Conservation (phyloP, 2,113 vertebrate genomes). For the Sialia sialis region DNA sequence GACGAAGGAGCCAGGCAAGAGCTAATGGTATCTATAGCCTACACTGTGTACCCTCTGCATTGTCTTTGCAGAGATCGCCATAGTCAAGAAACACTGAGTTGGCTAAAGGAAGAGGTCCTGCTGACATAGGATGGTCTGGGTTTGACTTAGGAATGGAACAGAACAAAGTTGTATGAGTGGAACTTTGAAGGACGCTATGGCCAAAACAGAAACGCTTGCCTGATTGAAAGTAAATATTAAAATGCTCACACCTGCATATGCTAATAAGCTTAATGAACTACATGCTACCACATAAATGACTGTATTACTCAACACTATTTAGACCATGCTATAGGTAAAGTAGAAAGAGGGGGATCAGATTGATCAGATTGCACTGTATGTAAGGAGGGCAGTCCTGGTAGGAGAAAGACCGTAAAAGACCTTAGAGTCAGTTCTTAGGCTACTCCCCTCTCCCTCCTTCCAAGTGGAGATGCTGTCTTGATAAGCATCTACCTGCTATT, state of each 20-base stretch:
- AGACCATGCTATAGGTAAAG: fast-evolving
- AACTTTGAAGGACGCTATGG: neutral
- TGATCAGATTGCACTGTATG: neutral
- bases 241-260: neutral
- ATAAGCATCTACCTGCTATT: neutral
- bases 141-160: neutral
- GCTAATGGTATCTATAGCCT: neutral
- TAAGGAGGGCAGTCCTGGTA: neutral
- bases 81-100: neutral
- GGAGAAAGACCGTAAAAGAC: neutral
- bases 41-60: neutral
- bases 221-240: neutral
- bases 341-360: neutral
- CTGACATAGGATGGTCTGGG: neutral
- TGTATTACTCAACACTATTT: neutral
- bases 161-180: neutral
- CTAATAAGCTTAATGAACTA: neutral
- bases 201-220: neutral
- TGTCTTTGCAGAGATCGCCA: neutral
- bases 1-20: neutral
- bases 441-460: neutral
- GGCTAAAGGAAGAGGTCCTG: neutral
- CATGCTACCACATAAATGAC: neutral
- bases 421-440: neutral
- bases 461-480: neutral